Base-by-base conservation (phyloP, 1,140 invertebrate genomes). In the Trypoxylus dichotomus region DNA sequence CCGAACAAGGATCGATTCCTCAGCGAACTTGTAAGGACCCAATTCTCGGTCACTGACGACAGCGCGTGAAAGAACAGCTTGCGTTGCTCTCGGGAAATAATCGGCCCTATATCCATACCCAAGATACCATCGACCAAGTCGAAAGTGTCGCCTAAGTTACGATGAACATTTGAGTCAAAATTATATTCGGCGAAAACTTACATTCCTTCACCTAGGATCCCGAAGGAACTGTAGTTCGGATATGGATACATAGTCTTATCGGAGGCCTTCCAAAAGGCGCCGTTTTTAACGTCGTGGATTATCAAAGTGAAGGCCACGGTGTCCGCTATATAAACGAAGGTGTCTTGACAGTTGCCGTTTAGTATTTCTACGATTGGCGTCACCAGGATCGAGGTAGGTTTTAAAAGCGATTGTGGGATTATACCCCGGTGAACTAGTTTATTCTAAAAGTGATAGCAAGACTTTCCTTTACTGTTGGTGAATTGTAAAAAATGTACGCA, bases 291-390 rank as follows among this genome's bases (percentile, higher is more conserved):
- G 83, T 95, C 92, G 77, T 93, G 93, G 2, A 95, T 92, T 0
- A 94, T 83, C 1, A 95, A 75, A 0, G 88, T 89, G 80, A 89
- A 94, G 5, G 88, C 89, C 1, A 89, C 89, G 0, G 94, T 92
- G 80, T 95, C 94, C 0, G 93, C 92, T 1, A 94, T 88, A 80
- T 95, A 95, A 21, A 94, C 92, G 78, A 89, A 93, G 0, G 92
- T 90, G 58, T 93, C 86, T 0, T 81, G 68, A 80, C 94, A 94
- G 41, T 88, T 86, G 72, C 89, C 86, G 71, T 89, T 86, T 0
- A 93, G 86, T 0, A 93, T 86, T 78, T 94, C 92, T 0, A 93
- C 88, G 1, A 89, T 85, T 80, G 91, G 86, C 2, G 88, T 90
- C 0, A 90, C 87, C 2, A 86, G 73, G 75, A 83, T 84, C 29